Conservation (phyloP, 2,797 vertebrate species). For the Crenuchus spilurus region DNA sequence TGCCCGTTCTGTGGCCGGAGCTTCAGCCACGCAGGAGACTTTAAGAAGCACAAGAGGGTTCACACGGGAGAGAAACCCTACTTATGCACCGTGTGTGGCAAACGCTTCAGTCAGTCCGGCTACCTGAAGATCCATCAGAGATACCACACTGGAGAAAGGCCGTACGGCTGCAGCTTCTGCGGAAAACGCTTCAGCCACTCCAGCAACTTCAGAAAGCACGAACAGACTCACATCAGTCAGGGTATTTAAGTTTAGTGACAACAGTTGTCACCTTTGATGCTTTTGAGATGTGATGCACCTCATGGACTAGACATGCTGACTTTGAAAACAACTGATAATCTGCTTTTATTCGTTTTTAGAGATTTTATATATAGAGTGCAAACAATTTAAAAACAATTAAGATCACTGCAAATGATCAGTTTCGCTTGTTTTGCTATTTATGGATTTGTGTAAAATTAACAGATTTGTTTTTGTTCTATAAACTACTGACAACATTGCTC, state of each 20-base stretch:
- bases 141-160: slow-evolving; percentile 60
- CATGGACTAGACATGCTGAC: not conserved
- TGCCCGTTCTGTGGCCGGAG: slow-evolving; percentile 38
- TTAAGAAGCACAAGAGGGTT: slow-evolving; percentile 42
- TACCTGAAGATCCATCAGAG: slow-evolving; percentile 60
- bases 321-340: too few species aligned
- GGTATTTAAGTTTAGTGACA: not conserved
- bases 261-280: not conserved
- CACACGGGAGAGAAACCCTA: slow-evolving; percentile 53
- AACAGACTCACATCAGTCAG: slow-evolving; percentile 53
- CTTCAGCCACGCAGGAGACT: slow-evolving; percentile 48
- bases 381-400: too few species aligned
- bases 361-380: too few species aligned
- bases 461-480: too few species aligned
- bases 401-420: too few species aligned
- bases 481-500: too few species aligned
- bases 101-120: slow-evolving; percentile 56
- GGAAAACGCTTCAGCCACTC: slow-evolving; percentile 60
- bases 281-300: not conserved
- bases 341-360: too few species aligned
- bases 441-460: too few species aligned
- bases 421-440: too few species aligned
- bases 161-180: slow-evolving; percentile 54
- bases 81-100: slow-evolving; percentile 55
- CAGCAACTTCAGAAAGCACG: slow-evolving; percentile 58